These are phyloP conservation scores for Lumbricus terrestris DNA, from an alignment of 2,888 invertebrate species.

Conservation along the genomic window DNA sequence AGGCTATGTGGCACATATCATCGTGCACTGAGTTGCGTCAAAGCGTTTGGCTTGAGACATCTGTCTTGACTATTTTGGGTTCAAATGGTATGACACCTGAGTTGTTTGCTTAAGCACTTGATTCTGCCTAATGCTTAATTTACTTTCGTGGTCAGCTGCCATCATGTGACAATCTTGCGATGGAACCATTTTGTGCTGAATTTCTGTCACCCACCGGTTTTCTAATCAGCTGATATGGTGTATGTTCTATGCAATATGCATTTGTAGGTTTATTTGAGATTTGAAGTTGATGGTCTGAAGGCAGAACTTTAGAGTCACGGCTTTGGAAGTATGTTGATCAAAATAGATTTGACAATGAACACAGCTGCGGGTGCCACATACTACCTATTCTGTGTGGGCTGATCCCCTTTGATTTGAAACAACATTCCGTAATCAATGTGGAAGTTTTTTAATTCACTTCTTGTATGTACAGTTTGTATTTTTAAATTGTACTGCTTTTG, in stretches of 20 bases:
- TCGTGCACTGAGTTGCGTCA: neutral
- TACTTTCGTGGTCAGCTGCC: neutral
- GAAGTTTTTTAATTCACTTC: neutral
- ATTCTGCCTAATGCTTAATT: neutral
- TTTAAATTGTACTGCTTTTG: neutral
- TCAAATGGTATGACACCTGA: neutral
- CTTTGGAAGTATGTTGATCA: too few species aligned
- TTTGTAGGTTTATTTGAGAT: neutral
- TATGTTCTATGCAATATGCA: neutral
- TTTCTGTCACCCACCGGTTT: neutral
- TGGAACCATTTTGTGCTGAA: neutral
- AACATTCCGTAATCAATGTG: neutral
- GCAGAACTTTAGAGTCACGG: neutral
- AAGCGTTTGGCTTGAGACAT: neutral
- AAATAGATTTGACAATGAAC: neutral
- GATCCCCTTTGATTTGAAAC: neutral
- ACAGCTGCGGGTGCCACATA: neutral
- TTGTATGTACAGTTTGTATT: neutral
- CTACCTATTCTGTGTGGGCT: neutral
- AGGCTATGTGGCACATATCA: neutral
- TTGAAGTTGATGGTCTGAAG: neutral
- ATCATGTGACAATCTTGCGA: neutral
- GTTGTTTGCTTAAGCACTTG: neutral
- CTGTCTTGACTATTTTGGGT: neutral
- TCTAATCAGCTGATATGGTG: neutral